Conservation (phyloP, 2,888 invertebrate species). For the Empis livida region DNA sequence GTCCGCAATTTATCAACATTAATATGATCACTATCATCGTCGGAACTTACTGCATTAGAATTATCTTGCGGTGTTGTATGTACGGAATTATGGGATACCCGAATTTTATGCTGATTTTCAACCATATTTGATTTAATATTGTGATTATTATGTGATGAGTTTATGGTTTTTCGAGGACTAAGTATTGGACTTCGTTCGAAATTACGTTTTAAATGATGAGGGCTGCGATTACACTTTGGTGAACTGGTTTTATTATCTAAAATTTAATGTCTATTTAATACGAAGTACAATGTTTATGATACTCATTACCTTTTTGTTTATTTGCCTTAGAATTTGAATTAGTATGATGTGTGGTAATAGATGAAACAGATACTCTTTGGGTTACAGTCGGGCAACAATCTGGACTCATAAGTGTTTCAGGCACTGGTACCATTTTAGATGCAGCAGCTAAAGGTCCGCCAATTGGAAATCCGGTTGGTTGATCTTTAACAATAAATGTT, state of each 20-base stretch:
- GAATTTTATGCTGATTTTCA: conserved; percentile 20
- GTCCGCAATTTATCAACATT: conserved; percentile 53
- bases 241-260: conserved; percentile 31
- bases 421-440: conserved; percentile 77
- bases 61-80: conserved; percentile 28
- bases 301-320: conserved; percentile 33
- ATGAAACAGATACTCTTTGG: conserved; percentile 27
- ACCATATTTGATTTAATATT: conserved; percentile 6
- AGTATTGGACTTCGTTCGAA: conserved; percentile 24
- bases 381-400: conserved; percentile 41
- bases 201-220: conserved; percentile 27
- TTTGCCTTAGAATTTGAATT: conserved; percentile 24
- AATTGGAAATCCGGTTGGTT: conserved; percentile 18
- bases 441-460: conserved; percentile 58
- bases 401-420: conserved; percentile 76
- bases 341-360: conserved; percentile 27
- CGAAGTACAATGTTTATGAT: too few species aligned
- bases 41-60: conserved; percentile 36
- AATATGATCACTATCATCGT: conserved; percentile 50
- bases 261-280: too few species aligned
- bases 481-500: conserved; percentile 23
- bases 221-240: conserved; percentile 29
- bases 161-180: conserved; percentile 28
- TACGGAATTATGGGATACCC: conserved; percentile 19
- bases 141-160: conserved; percentile 6